Percentiles rank a stretch among this genome's conserved stretches.
These are phyloP conservation scores for Eupithecia exiguata DNA, from an alignment of 2,888 invertebrate genomes.

Conservation along the genomic window DNA sequence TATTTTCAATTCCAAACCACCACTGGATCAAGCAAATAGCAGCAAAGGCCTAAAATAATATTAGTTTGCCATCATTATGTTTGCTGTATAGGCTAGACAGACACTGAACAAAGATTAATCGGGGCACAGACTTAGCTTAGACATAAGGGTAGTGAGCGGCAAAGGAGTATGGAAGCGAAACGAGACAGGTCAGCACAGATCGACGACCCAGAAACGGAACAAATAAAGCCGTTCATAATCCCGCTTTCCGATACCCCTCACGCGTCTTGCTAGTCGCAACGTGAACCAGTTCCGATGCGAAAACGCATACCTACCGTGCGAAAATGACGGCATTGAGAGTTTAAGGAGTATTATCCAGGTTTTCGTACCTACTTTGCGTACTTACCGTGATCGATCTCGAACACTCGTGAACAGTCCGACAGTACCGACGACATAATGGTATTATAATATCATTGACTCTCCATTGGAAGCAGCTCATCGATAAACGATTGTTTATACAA, in stretches of 20 bases:
- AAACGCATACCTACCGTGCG: conserved; percentile 40
- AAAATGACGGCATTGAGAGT: conserved; percentile 14
- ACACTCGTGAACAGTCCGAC: neutral
- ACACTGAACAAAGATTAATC: neutral
- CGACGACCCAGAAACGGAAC: conserved; percentile 73
- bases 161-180: conserved; percentile 51
- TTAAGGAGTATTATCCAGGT: neutral
- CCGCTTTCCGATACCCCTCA: conserved; percentile 60
- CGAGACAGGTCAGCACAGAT: conserved; percentile 70
- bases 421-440: conserved; percentile 15
- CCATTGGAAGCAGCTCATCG: conserved; percentile 22
- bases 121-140: neutral
- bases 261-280: conserved; percentile 54
- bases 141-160: conserved; percentile 36
- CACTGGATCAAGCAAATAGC: neutral
- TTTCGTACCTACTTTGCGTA: neutral
- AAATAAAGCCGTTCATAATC: conserved; percentile 58
- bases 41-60: neutral
- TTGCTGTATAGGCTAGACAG: neutral
- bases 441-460: conserved; percentile 15
- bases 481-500: conserved; percentile 27
- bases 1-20: conserved; percentile 14
- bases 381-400: neutral
- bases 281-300: conserved; percentile 51
- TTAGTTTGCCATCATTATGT: neutral